Base-by-base conservation (phyloP, 2,113 vertebrate genomes). In the Mystacornis crossleyi region DNA sequence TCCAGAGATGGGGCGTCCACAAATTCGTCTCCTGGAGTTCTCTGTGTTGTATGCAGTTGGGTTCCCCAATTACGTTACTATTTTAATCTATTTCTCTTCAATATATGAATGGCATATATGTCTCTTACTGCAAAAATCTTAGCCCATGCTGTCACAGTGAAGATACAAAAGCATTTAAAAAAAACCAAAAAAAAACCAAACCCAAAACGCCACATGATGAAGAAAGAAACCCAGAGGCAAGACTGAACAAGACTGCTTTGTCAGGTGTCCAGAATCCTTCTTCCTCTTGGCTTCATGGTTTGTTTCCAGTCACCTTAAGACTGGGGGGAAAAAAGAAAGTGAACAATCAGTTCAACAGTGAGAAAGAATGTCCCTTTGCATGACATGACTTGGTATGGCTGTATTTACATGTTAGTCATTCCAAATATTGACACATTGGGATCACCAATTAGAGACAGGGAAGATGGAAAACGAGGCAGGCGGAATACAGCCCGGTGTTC, bases 401-500 rank as follows among this genome's bases (percentile, higher is more conserved):
- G 4, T 80, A 36, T 91, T 81, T 91, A 66, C 75, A 62, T 38
- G 55, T 74, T 78, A 93, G 79, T 84, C 80, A 90, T 54, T 51
- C 50, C 91, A 90, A 96, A 97, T 88, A 94, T 85, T 95, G 92
- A 88, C 91, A 77, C 34, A 25, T 40, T 53, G 48, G 72, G 79
- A 70, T 96, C 91, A 94, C 62, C 33, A 28, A 8, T 6, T 85
- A 72, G 58, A 81, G 36, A 47, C 5, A 31, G n/a, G n/a, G 36
- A 54, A 55, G 20, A 12, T 64, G 61, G 85, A 73, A 81, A 90
- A 73, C 0, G 2, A 77, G 36, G 25, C 64, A 70, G 64, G 45
- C 23, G 51, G 26, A 64, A 48, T 25, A 24, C 20, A 58, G 50
- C 8, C 12, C 16, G 8, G n/a, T 33, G 16, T 60, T 73, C 24